A percentile compares a stretch with the other conserved stretches of the same genome.
phyloP scores from a whole-genome alignment of 2,797 vertebrate genomes.

The Lepus townsendii region DNA sequence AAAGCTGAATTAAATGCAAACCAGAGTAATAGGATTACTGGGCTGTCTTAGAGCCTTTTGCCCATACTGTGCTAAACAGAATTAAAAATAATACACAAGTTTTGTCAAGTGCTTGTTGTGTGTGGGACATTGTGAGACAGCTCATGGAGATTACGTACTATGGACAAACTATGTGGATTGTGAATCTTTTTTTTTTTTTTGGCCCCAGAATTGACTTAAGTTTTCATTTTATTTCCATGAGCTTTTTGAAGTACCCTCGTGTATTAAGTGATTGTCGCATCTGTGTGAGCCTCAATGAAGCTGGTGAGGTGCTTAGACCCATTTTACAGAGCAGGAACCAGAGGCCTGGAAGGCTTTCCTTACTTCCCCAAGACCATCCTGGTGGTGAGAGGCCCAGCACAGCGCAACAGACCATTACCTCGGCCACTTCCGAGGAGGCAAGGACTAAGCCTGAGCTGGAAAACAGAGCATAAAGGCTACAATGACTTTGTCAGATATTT shows the following conservation, averaged over 20 bases:
- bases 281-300: neutral
- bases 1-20: conserved; percentile 1
- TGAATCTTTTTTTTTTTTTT: too few relatives aligned
- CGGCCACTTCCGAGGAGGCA: neutral
- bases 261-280: neutral
- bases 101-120: neutral
- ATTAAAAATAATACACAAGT: neutral
- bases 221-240: too few relatives aligned
- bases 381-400: neutral
- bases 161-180: too few relatives aligned
- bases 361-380: neutral
- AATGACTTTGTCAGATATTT: conserved; percentile 8
- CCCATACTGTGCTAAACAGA: neutral
- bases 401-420: neutral
- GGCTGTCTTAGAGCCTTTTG: conserved; percentile 25
- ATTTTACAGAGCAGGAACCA: conserved; percentile 35
- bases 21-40: neutral
- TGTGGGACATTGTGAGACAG: neutral
- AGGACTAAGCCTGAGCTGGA: neutral
- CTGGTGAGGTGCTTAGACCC: neutral
- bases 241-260: neutral
- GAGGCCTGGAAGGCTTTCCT: neutral
- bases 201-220: too few relatives aligned
- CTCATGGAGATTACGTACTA: too few relatives aligned
- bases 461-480: neutral